Conservation (phyloP, 2,113 vertebrate species). For the Cephalopterus ornatus region DNA sequence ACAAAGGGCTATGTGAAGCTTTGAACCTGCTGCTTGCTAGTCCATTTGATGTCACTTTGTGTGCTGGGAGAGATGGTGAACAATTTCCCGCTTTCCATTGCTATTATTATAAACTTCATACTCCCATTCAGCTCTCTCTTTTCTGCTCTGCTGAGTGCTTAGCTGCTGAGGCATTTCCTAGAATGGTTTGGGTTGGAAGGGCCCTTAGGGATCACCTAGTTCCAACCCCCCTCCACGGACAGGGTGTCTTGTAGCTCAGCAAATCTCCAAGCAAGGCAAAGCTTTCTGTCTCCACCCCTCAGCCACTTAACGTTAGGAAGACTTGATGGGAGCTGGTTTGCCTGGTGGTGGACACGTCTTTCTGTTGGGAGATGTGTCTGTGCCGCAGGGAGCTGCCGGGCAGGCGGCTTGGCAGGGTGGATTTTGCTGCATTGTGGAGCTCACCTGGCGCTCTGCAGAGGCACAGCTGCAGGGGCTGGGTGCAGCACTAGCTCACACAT, state of each 20-base stretch:
- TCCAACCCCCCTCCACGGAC: background rate
- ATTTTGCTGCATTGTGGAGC: background rate
- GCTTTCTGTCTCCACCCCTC: background rate
- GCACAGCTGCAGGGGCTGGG: background rate
- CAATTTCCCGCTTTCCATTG: background rate
- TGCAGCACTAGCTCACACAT: background rate
- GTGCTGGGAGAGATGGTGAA: background rate
- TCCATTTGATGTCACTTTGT: background rate
- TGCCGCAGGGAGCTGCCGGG: background rate
- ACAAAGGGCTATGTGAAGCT: background rate
- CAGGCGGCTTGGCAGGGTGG: background rate
- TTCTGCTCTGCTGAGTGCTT: background rate
- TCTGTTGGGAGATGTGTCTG: background rate
- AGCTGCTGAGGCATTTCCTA: background rate
- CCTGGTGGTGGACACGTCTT: fast-evolving
- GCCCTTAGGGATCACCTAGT: too few relatives aligned
- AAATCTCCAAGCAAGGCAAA: background rate
- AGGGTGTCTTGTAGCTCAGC: background rate
- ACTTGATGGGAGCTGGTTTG: background rate
- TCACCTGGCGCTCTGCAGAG: background rate
- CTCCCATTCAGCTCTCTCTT: background rate
- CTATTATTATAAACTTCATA: background rate
- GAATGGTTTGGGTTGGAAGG: background rate
- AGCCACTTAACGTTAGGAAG: fast-evolving
- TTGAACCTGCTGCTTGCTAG: background rate